A percentile compares a stretch with the other conserved stretches of the same genome.
Evolutionary conservation across 1,140 invertebrate species (phyloP).

Genomic region (Penaeus chinensis): DNA sequence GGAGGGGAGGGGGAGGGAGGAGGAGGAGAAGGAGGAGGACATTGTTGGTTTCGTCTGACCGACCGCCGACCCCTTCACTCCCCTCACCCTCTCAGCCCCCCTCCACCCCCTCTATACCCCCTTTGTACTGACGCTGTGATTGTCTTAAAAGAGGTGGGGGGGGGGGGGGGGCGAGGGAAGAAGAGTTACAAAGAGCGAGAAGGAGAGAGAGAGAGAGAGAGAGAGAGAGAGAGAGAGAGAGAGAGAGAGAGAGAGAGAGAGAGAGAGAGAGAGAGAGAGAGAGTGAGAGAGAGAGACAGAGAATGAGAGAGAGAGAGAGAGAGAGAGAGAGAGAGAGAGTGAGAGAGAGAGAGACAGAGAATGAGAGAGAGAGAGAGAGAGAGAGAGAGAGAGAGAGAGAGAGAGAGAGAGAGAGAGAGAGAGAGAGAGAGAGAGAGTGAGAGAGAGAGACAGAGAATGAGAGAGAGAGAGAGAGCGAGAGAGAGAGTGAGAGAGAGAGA

Average conservation of each 20-base stretch:
- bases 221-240: neutral
- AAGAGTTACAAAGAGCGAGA: constrained; percentile 3
- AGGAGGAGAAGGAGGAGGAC: neutral
- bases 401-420: neutral
- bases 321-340: neutral
- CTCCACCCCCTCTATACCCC: no score
- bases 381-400: neutral
- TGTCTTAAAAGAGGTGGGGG: neutral
- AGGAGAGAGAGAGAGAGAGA: neutral
- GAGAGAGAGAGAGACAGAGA: neutral
- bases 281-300: neutral
- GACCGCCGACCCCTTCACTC: no score
- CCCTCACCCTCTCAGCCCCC: no score
- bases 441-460: neutral
- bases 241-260: neutral
- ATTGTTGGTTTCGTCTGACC: no score
- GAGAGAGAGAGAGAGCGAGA: neutral
- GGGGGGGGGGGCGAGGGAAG: neutral
- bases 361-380: neutral
- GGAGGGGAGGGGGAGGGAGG: neutral
- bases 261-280: neutral
- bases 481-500: neutral
- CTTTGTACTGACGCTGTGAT: no score
- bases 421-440: neutral
- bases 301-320: neutral